Percentiles rank a stretch among this genome's conserved stretches.
phyloP scores from a whole-genome alignment of 2,888 invertebrate species.

The Palloptera scutellata region DNA sequence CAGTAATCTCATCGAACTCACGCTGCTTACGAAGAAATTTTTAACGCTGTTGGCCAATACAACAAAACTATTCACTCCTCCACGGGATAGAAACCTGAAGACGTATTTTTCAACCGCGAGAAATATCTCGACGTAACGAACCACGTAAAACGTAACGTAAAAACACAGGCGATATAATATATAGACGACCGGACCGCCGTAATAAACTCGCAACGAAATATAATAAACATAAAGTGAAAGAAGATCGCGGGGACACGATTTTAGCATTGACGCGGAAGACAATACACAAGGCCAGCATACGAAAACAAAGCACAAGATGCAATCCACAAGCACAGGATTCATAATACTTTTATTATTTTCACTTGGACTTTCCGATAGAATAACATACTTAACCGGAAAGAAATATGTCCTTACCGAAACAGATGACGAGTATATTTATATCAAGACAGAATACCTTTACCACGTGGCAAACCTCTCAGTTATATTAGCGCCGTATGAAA shows the following conservation, averaged over 20 bases:
- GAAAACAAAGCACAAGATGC: slow-evolving; percentile 17
- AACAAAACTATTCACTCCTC: slow-evolving; percentile 8
- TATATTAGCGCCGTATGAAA: slow-evolving; percentile 18
- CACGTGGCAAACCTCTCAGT: slow-evolving; percentile 18
- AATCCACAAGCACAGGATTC: not conserved
- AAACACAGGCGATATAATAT: slow-evolving; percentile 24
- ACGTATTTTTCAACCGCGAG: slow-evolving; percentile 6
- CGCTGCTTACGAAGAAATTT: slow-evolving; percentile 13
- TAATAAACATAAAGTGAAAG: slow-evolving; percentile 5
- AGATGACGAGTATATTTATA: slow-evolving; percentile 19
- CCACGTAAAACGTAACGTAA: not conserved
- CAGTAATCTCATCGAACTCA: slow-evolving; percentile 10
- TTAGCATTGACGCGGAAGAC: slow-evolving; percentile 11
- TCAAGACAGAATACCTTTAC: slow-evolving; percentile 21
- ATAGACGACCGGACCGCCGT: slow-evolving; percentile 5
- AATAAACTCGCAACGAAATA: not conserved
- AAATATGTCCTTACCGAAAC: slow-evolving; percentile 27
- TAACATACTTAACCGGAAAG: slow-evolving; percentile 19
- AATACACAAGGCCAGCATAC: slow-evolving; percentile 8
- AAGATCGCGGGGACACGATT: slow-evolving; percentile 18
- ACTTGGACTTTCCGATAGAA: slow-evolving; percentile 6
- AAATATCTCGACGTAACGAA: not conserved
- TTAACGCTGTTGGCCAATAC: slow-evolving; percentile 8
- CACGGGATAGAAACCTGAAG: slow-evolving; percentile 16
- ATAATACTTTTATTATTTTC: not conserved